Percentiles rank a stretch among this genome's conserved stretches.
These are phyloP conservation scores for Mesorhabditis belari DNA, from an alignment of 2,888 invertebrate species.

Conservation along the genomic window DNA sequence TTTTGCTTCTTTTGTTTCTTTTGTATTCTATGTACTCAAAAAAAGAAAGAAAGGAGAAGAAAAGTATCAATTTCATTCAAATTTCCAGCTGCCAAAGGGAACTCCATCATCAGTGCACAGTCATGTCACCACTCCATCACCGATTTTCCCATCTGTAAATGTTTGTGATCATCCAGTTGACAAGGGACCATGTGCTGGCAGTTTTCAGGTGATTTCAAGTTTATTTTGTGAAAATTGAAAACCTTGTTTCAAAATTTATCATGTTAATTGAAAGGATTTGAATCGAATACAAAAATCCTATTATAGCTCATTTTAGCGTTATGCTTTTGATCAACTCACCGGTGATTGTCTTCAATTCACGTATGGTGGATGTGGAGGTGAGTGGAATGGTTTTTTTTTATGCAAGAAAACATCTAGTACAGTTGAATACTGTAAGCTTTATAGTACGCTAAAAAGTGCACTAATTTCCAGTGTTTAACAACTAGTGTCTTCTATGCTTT, in stretches of 20 bases:
- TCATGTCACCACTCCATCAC: neutral
- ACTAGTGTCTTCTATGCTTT: no score
- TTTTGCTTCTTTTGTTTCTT: no score
- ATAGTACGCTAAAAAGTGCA: no score
- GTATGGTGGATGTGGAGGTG: slow-evolving; percentile 45
- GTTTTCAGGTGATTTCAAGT: slow-evolving; percentile 11
- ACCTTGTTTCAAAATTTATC: neutral
- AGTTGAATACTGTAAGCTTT: no score
- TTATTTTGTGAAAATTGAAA: neutral
- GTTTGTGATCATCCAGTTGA: slow-evolving; percentile 51
- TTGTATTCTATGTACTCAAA: no score
- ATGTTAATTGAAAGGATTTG: neutral
- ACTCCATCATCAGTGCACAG: neutral
- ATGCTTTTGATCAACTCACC: slow-evolving; percentile 49
- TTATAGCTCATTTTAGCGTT: slow-evolving; percentile 37
- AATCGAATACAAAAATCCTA: no score
- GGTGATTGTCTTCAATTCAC: slow-evolving; percentile 32
- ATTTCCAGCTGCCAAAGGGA: neutral
- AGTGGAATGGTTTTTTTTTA: no score
- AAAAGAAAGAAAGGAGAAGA: neutral
- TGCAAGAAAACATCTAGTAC: no score
- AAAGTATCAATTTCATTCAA: neutral
- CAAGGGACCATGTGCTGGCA: slow-evolving; percentile 47
- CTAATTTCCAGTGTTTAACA: no score
- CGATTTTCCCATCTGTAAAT: slow-evolving; percentile 16